phyloP scores from a whole-genome alignment of 2,888 invertebrate species.

The Protonemura montana region DNA sequence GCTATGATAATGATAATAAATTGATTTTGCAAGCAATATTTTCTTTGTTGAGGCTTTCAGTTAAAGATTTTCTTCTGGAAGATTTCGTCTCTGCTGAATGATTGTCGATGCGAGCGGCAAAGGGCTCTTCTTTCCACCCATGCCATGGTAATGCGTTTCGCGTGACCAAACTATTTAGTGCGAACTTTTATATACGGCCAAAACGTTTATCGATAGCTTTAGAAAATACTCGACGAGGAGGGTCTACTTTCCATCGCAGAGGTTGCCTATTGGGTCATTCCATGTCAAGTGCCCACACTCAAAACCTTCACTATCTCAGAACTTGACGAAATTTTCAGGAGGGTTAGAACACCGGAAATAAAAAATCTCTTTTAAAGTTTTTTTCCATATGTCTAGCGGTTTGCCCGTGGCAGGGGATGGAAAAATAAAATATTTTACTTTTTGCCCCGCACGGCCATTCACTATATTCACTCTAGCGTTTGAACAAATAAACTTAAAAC shows the following conservation, averaged over 20 bases:
- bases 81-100: neutral
- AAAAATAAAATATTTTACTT: too few species aligned
- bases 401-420: too few species aligned
- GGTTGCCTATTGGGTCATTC: too few species aligned
- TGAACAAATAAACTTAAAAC: too few species aligned
- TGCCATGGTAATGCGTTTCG: conserved; percentile 21
- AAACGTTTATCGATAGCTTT: conserved; percentile 27
- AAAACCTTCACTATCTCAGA: too few species aligned
- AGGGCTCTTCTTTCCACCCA: conserved; percentile 1
- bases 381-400: too few species aligned
- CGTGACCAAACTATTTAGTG: conserved; percentile 36
- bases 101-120: neutral
- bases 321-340: too few species aligned
- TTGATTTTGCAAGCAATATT: neutral
- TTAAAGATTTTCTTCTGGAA: neutral
- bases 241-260: neutral
- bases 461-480: too few species aligned
- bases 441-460: too few species aligned
- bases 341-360: too few species aligned
- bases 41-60: neutral
- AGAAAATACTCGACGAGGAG: neutral
- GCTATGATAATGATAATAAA: neutral
- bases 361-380: too few species aligned
- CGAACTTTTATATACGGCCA: neutral
- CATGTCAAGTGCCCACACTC: too few species aligned